Percentiles rank a stretch among this genome's conserved stretches.
Evolutionary conservation across 2,113 vertebrate species (phyloP).

Genomic region (Crypturellus undulatus): DNA sequence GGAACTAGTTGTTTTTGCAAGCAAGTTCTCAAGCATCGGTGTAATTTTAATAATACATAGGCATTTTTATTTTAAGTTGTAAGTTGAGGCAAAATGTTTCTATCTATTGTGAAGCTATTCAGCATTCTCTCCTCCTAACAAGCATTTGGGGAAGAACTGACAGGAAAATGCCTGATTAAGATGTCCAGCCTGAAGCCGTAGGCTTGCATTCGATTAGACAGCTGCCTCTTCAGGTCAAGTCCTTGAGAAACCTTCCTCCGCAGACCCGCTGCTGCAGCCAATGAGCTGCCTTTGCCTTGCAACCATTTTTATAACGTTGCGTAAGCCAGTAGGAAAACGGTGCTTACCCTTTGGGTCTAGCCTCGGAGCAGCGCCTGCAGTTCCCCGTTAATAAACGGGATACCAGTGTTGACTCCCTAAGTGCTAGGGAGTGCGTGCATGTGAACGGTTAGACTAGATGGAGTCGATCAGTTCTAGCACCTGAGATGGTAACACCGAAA

Average conservation of each 20-base stretch:
- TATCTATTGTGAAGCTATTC: background rate
- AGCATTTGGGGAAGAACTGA: background rate
- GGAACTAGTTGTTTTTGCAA: background rate
- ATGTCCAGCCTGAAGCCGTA: background rate
- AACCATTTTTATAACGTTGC: background rate
- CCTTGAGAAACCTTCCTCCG: background rate
- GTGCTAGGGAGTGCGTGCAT: background rate
- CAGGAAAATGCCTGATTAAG: background rate
- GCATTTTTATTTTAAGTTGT: background rate
- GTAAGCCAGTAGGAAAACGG: background rate
- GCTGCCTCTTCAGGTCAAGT: background rate
- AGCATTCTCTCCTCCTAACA: accelerated
- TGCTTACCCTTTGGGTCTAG: background rate
- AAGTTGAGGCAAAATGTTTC: background rate
- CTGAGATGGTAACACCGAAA: background rate
- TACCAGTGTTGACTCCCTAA: conserved; percentile 11
- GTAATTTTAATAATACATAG: background rate
- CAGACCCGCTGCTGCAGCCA: background rate
- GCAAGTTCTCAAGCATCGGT: background rate
- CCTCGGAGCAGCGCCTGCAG: background rate
- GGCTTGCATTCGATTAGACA: background rate
- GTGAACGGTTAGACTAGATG: background rate
- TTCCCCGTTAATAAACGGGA: conserved; percentile 16
- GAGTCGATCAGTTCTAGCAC: background rate
- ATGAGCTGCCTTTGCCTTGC: background rate